Percentiles rank a stretch among this genome's conserved stretches.
These are phyloP conservation scores for Lepus europaeus DNA, from an alignment of 2,113 vertebrate species.

Conservation along the genomic window DNA sequence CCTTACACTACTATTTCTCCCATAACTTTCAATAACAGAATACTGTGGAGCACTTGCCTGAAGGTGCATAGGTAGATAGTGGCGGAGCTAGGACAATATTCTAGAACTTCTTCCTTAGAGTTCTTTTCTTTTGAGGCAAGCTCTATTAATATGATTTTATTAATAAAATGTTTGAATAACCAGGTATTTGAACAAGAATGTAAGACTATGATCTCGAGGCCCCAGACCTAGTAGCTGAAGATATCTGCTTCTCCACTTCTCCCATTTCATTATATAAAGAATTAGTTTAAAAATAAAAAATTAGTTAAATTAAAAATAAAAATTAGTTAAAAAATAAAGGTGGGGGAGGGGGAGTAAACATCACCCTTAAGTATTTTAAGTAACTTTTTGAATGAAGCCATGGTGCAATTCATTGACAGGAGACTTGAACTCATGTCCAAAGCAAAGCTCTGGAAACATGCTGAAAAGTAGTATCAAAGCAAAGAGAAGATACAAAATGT, in stretches of 20 bases:
- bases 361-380: not conserved
- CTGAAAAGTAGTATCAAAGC: not conserved
- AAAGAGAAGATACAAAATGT: constrained; percentile 11
- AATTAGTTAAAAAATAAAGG: constrained; percentile 22
- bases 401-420: not conserved
- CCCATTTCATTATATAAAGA: not conserved
- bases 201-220: not conserved
- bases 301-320: no score
- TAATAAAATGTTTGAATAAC: constrained; percentile 16
- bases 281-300: constrained; percentile 19
- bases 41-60: not conserved
- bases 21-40: not conserved
- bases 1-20: not conserved
- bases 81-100: not conserved
- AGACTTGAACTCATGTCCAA: not conserved
- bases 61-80: not conserved
- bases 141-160: constrained; percentile 29
- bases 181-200: not conserved
- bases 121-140: constrained; percentile 38
- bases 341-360: not conserved
- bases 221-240: not conserved
- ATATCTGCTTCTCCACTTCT: not conserved
- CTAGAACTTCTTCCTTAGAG: not conserved
- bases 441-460: not conserved
- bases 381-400: not conserved